A percentile compares a stretch with the other conserved stretches of the same genome.
These are phyloP conservation scores for Chrysolina oricalcia DNA, from an alignment of 2,888 invertebrate species.

Conservation along the genomic window DNA sequence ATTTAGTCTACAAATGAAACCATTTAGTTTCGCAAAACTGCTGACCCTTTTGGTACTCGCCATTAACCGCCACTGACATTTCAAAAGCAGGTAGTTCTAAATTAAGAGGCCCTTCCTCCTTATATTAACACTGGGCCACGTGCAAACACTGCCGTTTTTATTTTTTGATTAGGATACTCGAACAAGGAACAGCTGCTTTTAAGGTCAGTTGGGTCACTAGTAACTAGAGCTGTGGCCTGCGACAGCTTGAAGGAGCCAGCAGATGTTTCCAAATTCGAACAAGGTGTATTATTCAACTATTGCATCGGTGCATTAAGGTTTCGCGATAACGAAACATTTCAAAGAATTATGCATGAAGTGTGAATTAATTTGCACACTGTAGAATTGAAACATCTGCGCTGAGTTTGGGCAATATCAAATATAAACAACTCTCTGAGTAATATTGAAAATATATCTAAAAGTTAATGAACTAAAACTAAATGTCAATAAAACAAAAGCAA, in stretches of 20 bases:
- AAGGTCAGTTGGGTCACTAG: background rate
- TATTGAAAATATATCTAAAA: no score
- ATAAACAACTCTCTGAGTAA: no score
- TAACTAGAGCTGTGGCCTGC: background rate
- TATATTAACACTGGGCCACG: background rate
- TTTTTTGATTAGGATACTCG: background rate
- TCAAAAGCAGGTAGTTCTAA: background rate
- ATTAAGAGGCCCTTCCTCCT: background rate
- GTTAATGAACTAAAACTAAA: no score
- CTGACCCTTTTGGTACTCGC: background rate
- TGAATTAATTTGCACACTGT: background rate
- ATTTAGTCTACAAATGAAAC: no score
- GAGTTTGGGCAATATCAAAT: background rate
- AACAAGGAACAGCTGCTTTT: background rate
- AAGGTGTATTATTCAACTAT: slow-evolving; percentile 10
- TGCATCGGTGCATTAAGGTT: background rate
- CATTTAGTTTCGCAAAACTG: no score
- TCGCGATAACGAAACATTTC: background rate
- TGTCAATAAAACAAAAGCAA: no score
- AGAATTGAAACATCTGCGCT: background rate
- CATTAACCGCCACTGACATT: background rate
- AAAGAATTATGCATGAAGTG: background rate
- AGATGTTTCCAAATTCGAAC: background rate
- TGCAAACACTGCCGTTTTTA: background rate
- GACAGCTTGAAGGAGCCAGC: background rate